phyloP scores from a whole-genome alignment of 2,113 vertebrate genomes.

The Lophius piscatorius region DNA sequence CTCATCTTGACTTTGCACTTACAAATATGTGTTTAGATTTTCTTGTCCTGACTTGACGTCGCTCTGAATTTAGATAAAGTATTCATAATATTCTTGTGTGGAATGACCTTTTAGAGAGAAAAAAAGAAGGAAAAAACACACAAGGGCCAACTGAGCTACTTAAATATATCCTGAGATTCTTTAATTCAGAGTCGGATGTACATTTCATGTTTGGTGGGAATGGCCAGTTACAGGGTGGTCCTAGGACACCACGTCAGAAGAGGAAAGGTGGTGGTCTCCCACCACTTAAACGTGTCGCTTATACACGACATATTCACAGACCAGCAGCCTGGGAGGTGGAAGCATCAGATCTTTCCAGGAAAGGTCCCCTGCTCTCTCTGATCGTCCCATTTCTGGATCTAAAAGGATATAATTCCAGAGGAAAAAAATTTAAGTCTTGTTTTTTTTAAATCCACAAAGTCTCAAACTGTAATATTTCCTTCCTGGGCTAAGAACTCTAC shows the following conservation, averaged over 20 bases:
- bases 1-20: background rate
- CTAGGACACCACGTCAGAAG: slow-evolving; percentile 20
- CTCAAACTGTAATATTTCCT: background rate
- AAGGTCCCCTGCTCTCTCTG: slow-evolving; percentile 82
- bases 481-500: background rate
- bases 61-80: slow-evolving; percentile 1
- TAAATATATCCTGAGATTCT: slow-evolving; percentile 69
- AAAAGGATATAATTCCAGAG: background rate
- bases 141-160: slow-evolving; percentile 18
- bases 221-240: slow-evolving; percentile 48
- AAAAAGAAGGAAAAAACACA: background rate
- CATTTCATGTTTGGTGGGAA: slow-evolving; percentile 61
- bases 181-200: slow-evolving; percentile 70
- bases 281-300: slow-evolving; percentile 41
- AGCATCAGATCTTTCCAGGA: slow-evolving; percentile 84
- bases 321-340: slow-evolving; percentile 8
- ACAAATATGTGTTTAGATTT: background rate
- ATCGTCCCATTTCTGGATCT: slow-evolving; percentile 84
- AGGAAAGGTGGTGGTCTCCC: slow-evolving; percentile 23
- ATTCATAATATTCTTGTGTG: background rate
- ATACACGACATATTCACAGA: slow-evolving; percentile 16
- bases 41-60: background rate
- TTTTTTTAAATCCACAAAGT: background rate
- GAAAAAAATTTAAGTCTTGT: background rate
- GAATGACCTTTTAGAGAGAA: no score